phyloP scores from a whole-genome alignment of 1,140 invertebrate genomes.

The Acromyrmex echinatior region DNA sequence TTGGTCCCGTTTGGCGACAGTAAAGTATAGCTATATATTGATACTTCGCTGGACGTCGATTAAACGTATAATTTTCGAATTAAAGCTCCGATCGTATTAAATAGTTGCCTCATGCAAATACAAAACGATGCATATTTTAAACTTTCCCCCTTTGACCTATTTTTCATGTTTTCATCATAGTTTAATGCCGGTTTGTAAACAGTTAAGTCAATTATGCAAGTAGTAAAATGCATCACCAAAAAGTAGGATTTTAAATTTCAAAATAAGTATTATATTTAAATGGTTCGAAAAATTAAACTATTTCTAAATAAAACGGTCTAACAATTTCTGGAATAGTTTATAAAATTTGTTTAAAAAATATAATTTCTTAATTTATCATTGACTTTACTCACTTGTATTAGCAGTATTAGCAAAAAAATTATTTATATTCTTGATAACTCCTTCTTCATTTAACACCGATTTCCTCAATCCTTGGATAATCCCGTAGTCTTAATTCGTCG shows the following conservation, averaged over 20 bases:
- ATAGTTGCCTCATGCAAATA: slow-evolving; percentile 82
- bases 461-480: neutral
- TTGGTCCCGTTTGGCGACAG: slow-evolving; percentile 75
- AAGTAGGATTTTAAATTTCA: neutral
- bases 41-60: slow-evolving; percentile 77
- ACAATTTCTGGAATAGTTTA: neutral
- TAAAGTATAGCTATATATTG: slow-evolving; percentile 60
- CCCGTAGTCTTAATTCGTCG: slow-evolving; percentile 11
- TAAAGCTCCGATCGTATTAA: slow-evolving; percentile 83
- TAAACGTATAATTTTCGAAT: slow-evolving; percentile 86
- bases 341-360: neutral
- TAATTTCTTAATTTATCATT: neutral
- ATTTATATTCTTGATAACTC: neutral
- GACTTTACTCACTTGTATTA: slow-evolving; percentile 23
- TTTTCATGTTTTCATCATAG: slow-evolving; percentile 21
- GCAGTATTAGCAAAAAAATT: neutral
- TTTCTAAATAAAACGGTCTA: neutral
- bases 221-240: neutral
- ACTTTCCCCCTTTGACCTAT: slow-evolving; percentile 9
- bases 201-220: too few relatives aligned
- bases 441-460: neutral
- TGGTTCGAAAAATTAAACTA: neutral
- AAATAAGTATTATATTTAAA: too few relatives aligned
- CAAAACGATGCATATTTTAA: slow-evolving; percentile 57
- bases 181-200: neutral